These are phyloP conservation scores for Orycteropus afer DNA, from an alignment of 2,113 vertebrate genomes.

Conservation along the genomic window DNA sequence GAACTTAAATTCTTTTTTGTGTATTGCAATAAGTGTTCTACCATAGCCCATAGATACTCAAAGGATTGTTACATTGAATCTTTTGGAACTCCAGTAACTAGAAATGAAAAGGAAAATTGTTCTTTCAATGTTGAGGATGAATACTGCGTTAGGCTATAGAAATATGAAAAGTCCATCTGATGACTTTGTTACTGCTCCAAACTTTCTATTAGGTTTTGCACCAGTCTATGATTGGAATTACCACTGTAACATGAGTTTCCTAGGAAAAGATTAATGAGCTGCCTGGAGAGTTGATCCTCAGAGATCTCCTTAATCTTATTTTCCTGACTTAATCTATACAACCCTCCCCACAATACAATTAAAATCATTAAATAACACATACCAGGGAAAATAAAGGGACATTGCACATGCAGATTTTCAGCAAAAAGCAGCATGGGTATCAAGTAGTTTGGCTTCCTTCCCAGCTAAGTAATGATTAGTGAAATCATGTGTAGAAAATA, in stretches of 20 bases:
- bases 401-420: slow-evolving; percentile 24
- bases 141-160: neutral
- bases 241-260: neutral
- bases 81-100: neutral
- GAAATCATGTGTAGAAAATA: slow-evolving; percentile 60
- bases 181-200: neutral
- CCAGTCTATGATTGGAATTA: neutral
- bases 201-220: slow-evolving; percentile 31
- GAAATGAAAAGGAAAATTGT: neutral
- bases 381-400: slow-evolving; percentile 41
- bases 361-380: slow-evolving; percentile 68
- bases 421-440: slow-evolving; percentile 1
- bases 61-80: neutral
- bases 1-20: neutral
- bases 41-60: neutral
- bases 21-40: neutral
- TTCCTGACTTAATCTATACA: slow-evolving; percentile 50
- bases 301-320: slow-evolving; percentile 61
- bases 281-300: neutral
- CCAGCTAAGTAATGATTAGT: slow-evolving; percentile 64
- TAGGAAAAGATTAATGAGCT: slow-evolving; percentile 60
- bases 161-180: neutral
- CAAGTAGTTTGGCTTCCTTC: slow-evolving; percentile 59
- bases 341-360: slow-evolving; percentile 28
- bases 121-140: neutral